Conservation (phyloP, 2,888 invertebrate species). For the Lordiphosa andalusiaca region DNA sequence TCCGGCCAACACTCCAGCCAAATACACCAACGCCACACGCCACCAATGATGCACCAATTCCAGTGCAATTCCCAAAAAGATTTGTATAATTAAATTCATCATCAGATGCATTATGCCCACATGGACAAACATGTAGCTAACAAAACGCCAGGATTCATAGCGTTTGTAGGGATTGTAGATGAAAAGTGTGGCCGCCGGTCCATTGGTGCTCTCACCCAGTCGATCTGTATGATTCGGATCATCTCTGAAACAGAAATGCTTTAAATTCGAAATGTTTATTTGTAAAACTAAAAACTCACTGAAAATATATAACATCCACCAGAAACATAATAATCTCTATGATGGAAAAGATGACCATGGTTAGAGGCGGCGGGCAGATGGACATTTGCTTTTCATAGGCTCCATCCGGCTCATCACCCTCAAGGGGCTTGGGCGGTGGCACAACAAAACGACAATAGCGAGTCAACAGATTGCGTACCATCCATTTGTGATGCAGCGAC, state of each 20-base stretch:
- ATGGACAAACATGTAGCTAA: conserved; percentile 98
- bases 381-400: conserved; percentile 95
- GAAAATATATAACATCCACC: conserved; percentile 79
- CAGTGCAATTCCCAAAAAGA: conserved; percentile 94
- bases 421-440: conserved; percentile 77
- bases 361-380: conserved; percentile 94
- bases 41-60: conserved; percentile 98
- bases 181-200: conserved; percentile 89
- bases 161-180: conserved; percentile 94
- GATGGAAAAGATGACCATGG: conserved; percentile 94
- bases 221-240: conserved; percentile 77
- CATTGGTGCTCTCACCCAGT: conserved; percentile 82
- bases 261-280: no score
- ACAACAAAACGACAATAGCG: conserved; percentile 78
- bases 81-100: conserved; percentile 94
- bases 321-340: conserved; percentile 90
- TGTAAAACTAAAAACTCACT: conserved; percentile 49
- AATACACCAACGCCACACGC: conserved; percentile 91
- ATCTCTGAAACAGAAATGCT: conserved; percentile 57
- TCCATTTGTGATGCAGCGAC: conserved; percentile 82
- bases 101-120: conserved; percentile 93
- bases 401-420: conserved; percentile 83
- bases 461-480: conserved; percentile 76
- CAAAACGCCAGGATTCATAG: conserved; percentile 94
- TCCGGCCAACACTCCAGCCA: conserved; percentile 92